These are phyloP conservation scores for Esox lucius DNA, from an alignment of 2,797 vertebrate species.

Conservation along the genomic window DNA sequence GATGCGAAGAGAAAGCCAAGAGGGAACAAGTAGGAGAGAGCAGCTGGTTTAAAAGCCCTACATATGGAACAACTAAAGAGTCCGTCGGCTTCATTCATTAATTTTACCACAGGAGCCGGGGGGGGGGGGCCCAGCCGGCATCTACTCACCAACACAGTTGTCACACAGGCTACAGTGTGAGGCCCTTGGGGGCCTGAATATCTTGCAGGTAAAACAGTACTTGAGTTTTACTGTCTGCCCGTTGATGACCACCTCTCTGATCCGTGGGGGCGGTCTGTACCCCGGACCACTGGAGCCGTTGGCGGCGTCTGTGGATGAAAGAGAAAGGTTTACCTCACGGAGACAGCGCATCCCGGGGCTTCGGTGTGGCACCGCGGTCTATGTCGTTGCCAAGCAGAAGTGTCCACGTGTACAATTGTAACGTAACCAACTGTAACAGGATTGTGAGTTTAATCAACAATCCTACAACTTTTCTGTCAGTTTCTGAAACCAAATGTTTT, in stretches of 20 bases:
- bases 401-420: no score
- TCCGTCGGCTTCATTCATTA: background rate
- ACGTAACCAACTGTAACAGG: no score
- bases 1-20: no score
- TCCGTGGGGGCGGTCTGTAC: constrained; percentile 86
- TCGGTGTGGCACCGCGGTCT: no score
- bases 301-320: constrained; percentile 74
- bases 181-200: constrained; percentile 85
- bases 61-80: background rate
- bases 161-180: constrained; percentile 90
- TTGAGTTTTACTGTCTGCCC: constrained; percentile 90
- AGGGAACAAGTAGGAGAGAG: background rate
- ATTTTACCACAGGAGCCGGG: background rate
- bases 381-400: no score
- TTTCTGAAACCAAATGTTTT: no score
- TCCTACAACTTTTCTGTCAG: no score
- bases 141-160: constrained; percentile 85
- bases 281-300: constrained; percentile 83
- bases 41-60: background rate
- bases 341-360: background rate
- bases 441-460: no score
- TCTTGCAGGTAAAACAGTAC: constrained; percentile 89
- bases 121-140: no score
- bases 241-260: constrained; percentile 89
- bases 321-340: background rate